phyloP scores from a whole-genome alignment of 2,797 vertebrate genomes.

The Pygocentrus nattereri region DNA sequence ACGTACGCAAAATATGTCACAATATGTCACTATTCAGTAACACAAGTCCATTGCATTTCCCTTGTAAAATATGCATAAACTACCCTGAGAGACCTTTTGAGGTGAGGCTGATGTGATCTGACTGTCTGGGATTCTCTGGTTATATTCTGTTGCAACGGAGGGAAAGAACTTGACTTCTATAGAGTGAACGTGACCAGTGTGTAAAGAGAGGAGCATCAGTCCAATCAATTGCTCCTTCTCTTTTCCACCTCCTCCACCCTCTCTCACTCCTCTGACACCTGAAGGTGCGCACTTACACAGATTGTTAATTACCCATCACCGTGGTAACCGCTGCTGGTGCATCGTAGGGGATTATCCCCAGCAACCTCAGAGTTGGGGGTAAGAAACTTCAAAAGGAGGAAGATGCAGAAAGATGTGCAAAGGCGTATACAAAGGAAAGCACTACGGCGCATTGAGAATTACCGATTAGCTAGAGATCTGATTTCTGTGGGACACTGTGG shows the following conservation, averaged over 20 bases:
- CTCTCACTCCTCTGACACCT: background rate
- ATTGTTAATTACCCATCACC: constrained; percentile 29
- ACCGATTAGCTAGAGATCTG: background rate
- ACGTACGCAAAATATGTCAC: background rate
- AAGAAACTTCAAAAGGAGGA: constrained; percentile 40
- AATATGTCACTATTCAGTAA: background rate
- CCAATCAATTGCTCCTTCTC: background rate
- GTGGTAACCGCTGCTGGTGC: constrained; percentile 28
- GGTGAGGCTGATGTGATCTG: background rate
- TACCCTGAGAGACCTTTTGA: background rate
- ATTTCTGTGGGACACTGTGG: background rate
- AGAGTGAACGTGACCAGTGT: constrained; percentile 30
- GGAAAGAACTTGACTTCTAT: constrained; percentile 16
- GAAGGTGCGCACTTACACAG: background rate
- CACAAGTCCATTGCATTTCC: background rate
- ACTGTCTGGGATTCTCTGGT: background rate
- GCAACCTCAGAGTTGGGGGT: constrained; percentile 26
- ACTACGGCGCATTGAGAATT: background rate
- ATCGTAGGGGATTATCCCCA: constrained; percentile 26
- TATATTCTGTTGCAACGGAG: constrained; percentile 1
- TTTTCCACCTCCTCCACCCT: background rate
- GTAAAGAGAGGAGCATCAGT: constrained; percentile 21
- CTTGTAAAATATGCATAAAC: background rate
- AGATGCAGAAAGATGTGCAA: background rate
- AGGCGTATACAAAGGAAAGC: constrained; percentile 6